Conservation (phyloP, 1,140 invertebrate species). For the Brachionus manjavacas region DNA sequence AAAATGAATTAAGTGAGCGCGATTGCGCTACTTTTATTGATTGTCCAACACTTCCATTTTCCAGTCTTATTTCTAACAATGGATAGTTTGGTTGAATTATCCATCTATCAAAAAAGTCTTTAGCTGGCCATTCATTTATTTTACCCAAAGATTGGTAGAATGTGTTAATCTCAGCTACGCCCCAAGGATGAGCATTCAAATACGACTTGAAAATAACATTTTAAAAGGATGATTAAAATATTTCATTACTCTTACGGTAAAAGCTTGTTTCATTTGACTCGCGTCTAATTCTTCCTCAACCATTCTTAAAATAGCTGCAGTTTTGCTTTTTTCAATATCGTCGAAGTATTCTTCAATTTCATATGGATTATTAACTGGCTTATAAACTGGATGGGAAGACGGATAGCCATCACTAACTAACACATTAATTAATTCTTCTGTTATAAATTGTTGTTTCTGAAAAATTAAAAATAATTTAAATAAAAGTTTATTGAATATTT, state of each 20-base stretch:
- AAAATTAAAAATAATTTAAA: background rate
- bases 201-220: background rate
- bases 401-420: background rate
- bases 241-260: background rate
- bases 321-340: conserved; percentile 18
- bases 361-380: background rate
- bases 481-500: background rate
- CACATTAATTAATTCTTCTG: conserved; percentile 24
- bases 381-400: conserved; percentile 35
- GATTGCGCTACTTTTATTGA: background rate
- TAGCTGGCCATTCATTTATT: background rate
- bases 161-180: background rate
- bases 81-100: conserved; percentile 24
- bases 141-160: background rate
- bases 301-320: conserved; percentile 41
- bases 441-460: conserved; percentile 29
- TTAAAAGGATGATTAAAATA: background rate
- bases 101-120: conserved; percentile 29
- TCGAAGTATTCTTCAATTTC: conserved; percentile 42
- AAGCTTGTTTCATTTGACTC: background rate
- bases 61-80: background rate
- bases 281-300: background rate
- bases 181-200: conserved; percentile 29
- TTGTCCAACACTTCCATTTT: background rate
- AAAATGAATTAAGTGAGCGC: background rate